A percentile compares a stretch with the other conserved stretches of the same genome.
phyloP scores from a whole-genome alignment of 2,113 vertebrate genomes.

The Pseudois nayaur region DNA sequence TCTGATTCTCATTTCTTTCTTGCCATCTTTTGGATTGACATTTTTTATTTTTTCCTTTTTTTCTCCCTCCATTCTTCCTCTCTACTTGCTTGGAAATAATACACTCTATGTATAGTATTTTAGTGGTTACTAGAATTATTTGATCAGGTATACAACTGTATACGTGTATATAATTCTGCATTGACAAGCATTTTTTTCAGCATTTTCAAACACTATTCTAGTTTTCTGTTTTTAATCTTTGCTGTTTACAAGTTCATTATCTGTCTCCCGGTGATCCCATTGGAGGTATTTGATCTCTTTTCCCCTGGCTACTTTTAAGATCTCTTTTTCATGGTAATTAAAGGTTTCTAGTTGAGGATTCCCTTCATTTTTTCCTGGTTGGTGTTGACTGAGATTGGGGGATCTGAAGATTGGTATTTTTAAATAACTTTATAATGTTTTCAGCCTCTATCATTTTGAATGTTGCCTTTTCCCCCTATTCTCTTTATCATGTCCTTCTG shows the following conservation, averaged over 20 bases:
- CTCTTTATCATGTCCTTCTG: neutral
- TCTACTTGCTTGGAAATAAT: neutral
- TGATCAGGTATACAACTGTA: no score
- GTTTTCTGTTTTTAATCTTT: neutral
- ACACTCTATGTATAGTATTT: neutral
- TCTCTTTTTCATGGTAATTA: neutral
- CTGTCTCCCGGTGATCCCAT: neutral
- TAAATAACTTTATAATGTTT: neutral
- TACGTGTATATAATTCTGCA: neutral
- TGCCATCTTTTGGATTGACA: neutral
- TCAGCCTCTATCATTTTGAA: neutral
- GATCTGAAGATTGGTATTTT: neutral
- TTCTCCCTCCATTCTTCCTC: neutral
- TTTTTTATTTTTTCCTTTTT: neutral
- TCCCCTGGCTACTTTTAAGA: neutral
- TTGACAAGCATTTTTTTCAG: neutral
- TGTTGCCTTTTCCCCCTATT: neutral
- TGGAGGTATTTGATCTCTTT: neutral
- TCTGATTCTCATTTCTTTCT: neutral
- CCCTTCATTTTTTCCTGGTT: neutral
- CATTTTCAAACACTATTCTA: neutral
- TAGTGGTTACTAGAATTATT: neutral
- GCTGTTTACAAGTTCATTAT: neutral
- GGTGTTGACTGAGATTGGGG: neutral
- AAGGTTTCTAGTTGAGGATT: neutral